A percentile compares a stretch with the other conserved stretches of the same genome.
phyloP scores from a whole-genome alignment of 2,888 invertebrate genomes.

The Ischnura elegans region DNA sequence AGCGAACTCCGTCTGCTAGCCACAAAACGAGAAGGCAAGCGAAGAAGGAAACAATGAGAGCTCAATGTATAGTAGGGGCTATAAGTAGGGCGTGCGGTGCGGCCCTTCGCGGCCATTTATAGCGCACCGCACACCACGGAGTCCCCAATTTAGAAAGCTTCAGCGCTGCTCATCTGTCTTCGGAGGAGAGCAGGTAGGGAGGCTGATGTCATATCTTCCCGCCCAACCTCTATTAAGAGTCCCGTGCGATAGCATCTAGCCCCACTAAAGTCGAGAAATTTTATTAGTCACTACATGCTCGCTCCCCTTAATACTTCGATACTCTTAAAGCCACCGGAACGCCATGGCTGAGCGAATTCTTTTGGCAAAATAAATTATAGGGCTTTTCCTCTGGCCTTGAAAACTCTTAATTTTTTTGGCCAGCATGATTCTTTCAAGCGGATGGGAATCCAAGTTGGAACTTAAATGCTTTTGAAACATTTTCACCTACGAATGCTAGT shows the following conservation, averaged over 20 bases:
- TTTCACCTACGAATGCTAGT: too few species aligned
- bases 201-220: background rate
- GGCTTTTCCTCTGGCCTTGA: too few species aligned
- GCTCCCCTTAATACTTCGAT: background rate
- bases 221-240: background rate
- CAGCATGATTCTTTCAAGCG: too few species aligned
- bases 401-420: too few species aligned
- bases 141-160: background rate
- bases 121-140: background rate
- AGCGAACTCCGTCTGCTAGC: background rate
- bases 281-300: background rate
- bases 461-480: too few species aligned
- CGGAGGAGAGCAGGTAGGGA: background rate
- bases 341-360: background rate
- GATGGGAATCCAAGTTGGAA: too few species aligned
- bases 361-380: too few species aligned
- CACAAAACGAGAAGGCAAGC: conserved; percentile 16
- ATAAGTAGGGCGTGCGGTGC: background rate
- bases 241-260: background rate
- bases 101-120: background rate
- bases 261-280: background rate
- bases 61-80: background rate
- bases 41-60: background rate
- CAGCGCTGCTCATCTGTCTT: background rate
- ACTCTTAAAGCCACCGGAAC: background rate